Base-by-base conservation (phyloP, 2,113 vertebrate species). In the Pollachius pollachius region DNA sequence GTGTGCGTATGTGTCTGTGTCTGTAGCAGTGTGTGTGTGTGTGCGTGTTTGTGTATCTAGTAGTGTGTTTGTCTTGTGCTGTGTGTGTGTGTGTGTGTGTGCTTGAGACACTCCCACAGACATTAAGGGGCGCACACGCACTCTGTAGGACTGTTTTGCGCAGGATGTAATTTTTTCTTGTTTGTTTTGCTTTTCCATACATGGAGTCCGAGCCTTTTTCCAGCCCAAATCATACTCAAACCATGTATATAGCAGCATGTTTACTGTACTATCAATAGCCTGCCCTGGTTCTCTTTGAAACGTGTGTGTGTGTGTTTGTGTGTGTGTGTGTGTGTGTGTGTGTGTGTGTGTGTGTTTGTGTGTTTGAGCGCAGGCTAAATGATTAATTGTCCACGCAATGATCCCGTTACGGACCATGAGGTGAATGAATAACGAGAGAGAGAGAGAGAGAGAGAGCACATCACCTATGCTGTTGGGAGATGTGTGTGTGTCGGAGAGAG, bases 211-310 rank as follows among this genome's bases (percentile, higher is more conserved):
- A 67, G 34, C 27, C 82, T 73, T 60, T 79, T 15, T 3, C 41
- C 5, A 7, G 6, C 41, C 41, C 41, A 9, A 13, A 48, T 48
- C 66, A 68, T 77, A 71, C 68, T 72, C 60, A 78, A 81, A 60
- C 30, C 27, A 65, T 11, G n/a, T 73, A 66, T 59, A 65, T 75
- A 52, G 75, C 73, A 66, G 85, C 80, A 74, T 80, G 81, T 65
- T 65, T 66, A 37, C 69, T 59, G 65, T 72, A 69, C 21, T 78
- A 71, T 85, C 85, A 81, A 83, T 68, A 84, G 77, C 66, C 67
- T 52, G 21, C 2, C 58, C 62, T 68, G 71, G 13, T 59, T 34
- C 54, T 9, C 2, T 54, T 25, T 77, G 72, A 81, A 63, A 74
- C 64, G 25, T 64, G 27, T 13, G 52, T 61, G 52, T 21, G 18